Conservation (phyloP, 2,888 invertebrate species). For the Eugnorisma glareosa region DNA sequence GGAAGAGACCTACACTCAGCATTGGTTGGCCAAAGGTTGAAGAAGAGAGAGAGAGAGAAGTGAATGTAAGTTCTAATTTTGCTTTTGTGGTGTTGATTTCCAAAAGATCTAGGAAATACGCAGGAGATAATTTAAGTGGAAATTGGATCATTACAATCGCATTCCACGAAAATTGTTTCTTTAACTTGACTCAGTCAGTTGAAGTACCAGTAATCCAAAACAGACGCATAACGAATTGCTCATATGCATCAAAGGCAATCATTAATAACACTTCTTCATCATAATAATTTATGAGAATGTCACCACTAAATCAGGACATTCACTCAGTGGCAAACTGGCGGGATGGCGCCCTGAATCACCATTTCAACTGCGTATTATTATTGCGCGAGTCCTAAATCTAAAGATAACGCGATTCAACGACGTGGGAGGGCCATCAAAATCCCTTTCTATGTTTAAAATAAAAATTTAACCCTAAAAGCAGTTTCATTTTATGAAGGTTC, state of each 20-base stretch:
- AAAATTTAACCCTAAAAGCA: conserved; percentile 88
- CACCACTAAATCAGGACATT: conserved; percentile 76
- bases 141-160: neutral
- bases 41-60: neutral
- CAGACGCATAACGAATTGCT: conserved; percentile 46
- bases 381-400: conserved; percentile 85
- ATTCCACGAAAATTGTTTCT: conserved; percentile 18
- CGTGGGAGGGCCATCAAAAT: conserved; percentile 88
- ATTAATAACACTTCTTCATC: conserved; percentile 64
- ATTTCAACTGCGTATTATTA: conserved; percentile 76
- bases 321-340: conserved; percentile 31
- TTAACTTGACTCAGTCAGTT: neutral
- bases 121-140: neutral
- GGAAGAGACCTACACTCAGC: neutral
- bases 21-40: neutral
- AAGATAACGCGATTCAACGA: conserved; percentile 83
- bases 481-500: conserved; percentile 83
- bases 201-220: conserved; percentile 26
- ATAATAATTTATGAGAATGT: conserved; percentile 73
- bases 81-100: too few species aligned
- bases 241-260: conserved; percentile 53
- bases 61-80: neutral
- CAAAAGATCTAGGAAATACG: neutral
- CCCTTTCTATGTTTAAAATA: conserved; percentile 90
- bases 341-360: conserved; percentile 71